Percentiles rank a stretch among this genome's conserved stretches.
Conservation (phyloP, 2,797 vertebrate genomes). For the Gymnoscopelus microlampas region DNA sequence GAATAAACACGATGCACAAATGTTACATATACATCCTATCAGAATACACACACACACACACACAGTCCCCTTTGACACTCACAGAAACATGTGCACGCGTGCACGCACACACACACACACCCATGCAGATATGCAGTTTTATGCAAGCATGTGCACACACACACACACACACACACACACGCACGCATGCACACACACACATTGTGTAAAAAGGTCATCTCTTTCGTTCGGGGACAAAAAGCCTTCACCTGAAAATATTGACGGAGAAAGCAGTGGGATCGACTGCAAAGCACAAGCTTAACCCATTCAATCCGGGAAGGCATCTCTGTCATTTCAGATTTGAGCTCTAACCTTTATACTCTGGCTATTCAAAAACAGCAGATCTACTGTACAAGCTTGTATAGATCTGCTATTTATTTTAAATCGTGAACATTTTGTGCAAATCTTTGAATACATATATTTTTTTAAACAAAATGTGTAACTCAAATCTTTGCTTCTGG, state of each 20-base stretch:
- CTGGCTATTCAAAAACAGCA: no score
- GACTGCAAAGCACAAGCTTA: slow-evolving; percentile 48
- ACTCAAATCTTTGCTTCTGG: no score
- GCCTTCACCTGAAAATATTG: slow-evolving; percentile 68
- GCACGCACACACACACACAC: slow-evolving; percentile 2
- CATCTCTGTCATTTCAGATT: no score
- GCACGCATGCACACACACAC: not conserved
- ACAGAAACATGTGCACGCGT: not conserved
- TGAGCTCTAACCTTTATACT: no score
- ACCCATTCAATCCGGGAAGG: no score
- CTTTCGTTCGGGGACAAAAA: slow-evolving; percentile 61
- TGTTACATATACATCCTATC: slow-evolving; percentile 67
- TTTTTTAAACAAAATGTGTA: no score
- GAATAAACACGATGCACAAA: slow-evolving; percentile 56
- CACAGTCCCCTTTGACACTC: not conserved
- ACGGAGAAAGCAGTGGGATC: slow-evolving; percentile 45
- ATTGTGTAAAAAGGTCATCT: slow-evolving; percentile 66
- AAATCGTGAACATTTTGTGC: no score
- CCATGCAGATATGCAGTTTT: not conserved
- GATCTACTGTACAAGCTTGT: no score
- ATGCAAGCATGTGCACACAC: slow-evolving; percentile 4
- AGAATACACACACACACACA: slow-evolving; percentile 31
- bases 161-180: not conserved
- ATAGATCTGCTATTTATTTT: no score
- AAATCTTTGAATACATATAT: no score